Percentiles rank a stretch among this genome's conserved stretches.
Evolutionary conservation across 1,140 invertebrate species (phyloP).

Genomic region (Portunus trituberculatus): DNA sequence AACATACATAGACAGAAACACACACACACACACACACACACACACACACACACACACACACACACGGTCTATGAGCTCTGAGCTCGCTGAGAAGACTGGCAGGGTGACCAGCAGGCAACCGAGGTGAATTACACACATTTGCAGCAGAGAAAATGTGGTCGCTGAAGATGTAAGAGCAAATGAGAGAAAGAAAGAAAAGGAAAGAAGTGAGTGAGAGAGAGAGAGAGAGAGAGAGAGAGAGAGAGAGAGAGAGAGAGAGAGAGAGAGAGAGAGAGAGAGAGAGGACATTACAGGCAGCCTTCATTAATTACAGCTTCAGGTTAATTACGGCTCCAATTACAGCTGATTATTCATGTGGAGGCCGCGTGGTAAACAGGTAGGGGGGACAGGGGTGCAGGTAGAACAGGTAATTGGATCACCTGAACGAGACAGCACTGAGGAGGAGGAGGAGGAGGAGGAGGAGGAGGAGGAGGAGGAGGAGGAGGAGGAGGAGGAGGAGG

Average conservation of each 20-base stretch:
- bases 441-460: neutral
- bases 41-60: too few relatives aligned
- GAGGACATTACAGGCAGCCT: neutral
- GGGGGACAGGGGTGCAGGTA: neutral
- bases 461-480: neutral
- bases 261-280: neutral
- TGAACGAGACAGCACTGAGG: neutral
- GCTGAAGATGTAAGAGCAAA: neutral
- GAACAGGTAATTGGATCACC: slow-evolving; percentile 21
- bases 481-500: neutral
- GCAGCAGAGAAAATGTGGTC: neutral
- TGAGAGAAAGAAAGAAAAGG: neutral
- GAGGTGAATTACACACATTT: neutral
- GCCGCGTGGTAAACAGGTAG: slow-evolving; percentile 17
- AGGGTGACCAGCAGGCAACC: too few relatives aligned
- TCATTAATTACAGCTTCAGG: slow-evolving; percentile 22
- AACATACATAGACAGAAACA: too few relatives aligned
- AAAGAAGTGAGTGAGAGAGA: neutral
- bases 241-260: slow-evolving; percentile 9
- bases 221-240: slow-evolving; percentile 6
- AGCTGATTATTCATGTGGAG: slow-evolving; percentile 12
- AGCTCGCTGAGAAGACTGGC: too few relatives aligned
- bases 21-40: too few relatives aligned
- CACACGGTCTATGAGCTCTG: too few relatives aligned
- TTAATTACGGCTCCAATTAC: slow-evolving; percentile 14